Percentiles rank a stretch among this genome's conserved stretches.
These are phyloP conservation scores for Arctopsyche grandis DNA, from an alignment of 1,140 invertebrate genomes.

Conservation along the genomic window DNA sequence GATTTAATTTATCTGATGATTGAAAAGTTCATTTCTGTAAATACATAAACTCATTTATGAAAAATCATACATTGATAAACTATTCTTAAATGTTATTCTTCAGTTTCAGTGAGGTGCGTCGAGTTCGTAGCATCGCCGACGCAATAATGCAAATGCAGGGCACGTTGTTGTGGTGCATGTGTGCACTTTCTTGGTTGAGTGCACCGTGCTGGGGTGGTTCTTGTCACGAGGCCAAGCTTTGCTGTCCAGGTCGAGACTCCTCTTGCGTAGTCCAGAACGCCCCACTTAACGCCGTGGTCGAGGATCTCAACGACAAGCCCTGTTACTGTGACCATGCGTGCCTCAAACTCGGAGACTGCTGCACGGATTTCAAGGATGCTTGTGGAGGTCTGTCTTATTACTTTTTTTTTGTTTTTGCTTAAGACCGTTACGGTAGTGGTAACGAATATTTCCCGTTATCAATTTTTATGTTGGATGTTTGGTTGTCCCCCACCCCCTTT, in stretches of 20 bases:
- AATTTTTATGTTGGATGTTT: too few species aligned
- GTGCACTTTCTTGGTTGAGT: conserved; percentile 3
- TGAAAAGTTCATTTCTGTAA: too few species aligned
- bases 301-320: conserved; percentile 82
- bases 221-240: conserved; percentile 79
- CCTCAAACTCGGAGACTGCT: conserved; percentile 86
- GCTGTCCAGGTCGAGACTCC: conserved; percentile 83
- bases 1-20: too few species aligned
- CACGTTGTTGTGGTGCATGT: background rate
- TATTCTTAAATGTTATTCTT: background rate
- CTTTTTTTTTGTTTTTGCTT: background rate
- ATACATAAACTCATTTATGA: too few species aligned
- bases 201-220: conserved; percentile 65
- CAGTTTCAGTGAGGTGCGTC: background rate
- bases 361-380: conserved; percentile 84
- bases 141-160: conserved; percentile 12
- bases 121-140: background rate
- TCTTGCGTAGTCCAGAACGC: conserved; percentile 89
- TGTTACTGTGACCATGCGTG: conserved; percentile 92
- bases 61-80: too few species aligned
- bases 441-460: too few species aligned
- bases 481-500: too few species aligned
- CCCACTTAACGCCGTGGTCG: conserved; percentile 83
- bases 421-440: too few species aligned
- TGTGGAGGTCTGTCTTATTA: conserved; percentile 75